Evolutionary conservation across 1,140 invertebrate species (phyloP), one percentile per base, ranked within the genome.

Genomic region (Linepithema humile): DNA sequence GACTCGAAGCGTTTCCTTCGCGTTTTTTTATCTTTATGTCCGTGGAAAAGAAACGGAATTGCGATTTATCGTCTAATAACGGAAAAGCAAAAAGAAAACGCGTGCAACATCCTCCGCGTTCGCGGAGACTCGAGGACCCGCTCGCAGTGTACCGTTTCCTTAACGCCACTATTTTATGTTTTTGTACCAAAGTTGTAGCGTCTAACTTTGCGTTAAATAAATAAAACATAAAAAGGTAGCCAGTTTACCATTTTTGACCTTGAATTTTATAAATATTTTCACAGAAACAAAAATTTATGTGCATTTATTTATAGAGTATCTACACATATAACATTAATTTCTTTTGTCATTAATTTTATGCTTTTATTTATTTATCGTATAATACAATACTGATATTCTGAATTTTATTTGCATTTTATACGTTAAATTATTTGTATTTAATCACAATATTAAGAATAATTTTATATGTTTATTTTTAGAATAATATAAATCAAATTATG

Each of bases 101-200:
- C 48, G 62, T 69, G 64, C 69, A 72, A 75, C 73, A 65, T 43
- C 80, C 64, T 84, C 72, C 85, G 83, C 65, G 75, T 74, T 83
- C 59, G 80, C 88, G 77, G 85, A 89, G 73, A 87, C 88, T 86
- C 88, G 88, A 89, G 82, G 88, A 89, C 62, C 88, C 88, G 87
- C 88, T 87, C 85, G 82, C 87, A 86, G 64, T 86, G 88, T 88
- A 91, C 89, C 85, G 89, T 89, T 86, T 91, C 88, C 89, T 91
- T 87, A 91, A 88, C 89, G 90, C 90, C 91, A 91, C 89, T 91
- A 88, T 88, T 92, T 92, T 93, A 93, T 92, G 92, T 93, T 93
- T 93, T 93, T 92, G 91, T 93, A 93, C 92, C 92, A 93, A 93
- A 93, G 92, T 93, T 93, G 92, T 93, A 93, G 90, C 91, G 84